Percentiles rank a stretch among this genome's conserved stretches.
Evolutionary conservation across 2,797 vertebrate species (phyloP).

Genomic region (Cossypha dichroa): DNA sequence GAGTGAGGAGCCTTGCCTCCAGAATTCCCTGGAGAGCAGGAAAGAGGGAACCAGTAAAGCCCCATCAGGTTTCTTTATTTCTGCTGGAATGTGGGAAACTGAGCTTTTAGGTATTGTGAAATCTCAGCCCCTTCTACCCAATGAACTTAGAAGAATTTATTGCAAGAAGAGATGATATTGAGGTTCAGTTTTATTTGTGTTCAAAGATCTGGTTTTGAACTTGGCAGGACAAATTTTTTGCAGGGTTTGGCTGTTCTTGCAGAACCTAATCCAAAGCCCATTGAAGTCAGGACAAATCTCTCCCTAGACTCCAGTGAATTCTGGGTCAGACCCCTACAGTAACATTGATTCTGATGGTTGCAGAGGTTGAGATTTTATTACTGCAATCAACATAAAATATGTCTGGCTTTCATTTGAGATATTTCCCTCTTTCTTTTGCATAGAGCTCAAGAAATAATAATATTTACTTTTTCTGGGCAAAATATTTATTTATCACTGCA

Average conservation of each 20-base stretch:
- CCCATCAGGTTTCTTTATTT: slow-evolving; percentile 31
- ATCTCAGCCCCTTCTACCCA: slow-evolving; percentile 25
- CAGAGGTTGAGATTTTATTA: slow-evolving; percentile 61
- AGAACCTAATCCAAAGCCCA: slow-evolving; percentile 58
- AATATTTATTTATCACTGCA: background rate
- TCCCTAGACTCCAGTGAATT: slow-evolving; percentile 64
- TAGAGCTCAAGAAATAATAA: background rate
- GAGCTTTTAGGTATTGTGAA: slow-evolving; percentile 50
- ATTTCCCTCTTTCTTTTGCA: background rate
- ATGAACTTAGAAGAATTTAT: slow-evolving; percentile 52
- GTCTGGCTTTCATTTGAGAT: slow-evolving; percentile 31
- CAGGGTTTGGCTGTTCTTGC: slow-evolving; percentile 58
- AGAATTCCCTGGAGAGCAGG: background rate
- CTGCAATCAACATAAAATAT: slow-evolving; percentile 56
- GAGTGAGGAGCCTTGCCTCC: background rate
- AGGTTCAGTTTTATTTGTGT: slow-evolving; percentile 61
- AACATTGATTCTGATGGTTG: slow-evolving; percentile 43
- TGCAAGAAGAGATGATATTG: slow-evolving; percentile 53
- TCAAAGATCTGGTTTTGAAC: slow-evolving; percentile 63
- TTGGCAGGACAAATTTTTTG: slow-evolving; percentile 52
- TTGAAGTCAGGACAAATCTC: slow-evolving; percentile 53
- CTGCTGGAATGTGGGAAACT: slow-evolving; percentile 48
- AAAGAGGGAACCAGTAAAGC: slow-evolving; percentile 23
- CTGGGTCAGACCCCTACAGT: slow-evolving; percentile 56
- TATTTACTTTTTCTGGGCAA: background rate